phyloP scores from a whole-genome alignment of 2,888 invertebrate genomes.

The Drosophila rellima region DNA sequence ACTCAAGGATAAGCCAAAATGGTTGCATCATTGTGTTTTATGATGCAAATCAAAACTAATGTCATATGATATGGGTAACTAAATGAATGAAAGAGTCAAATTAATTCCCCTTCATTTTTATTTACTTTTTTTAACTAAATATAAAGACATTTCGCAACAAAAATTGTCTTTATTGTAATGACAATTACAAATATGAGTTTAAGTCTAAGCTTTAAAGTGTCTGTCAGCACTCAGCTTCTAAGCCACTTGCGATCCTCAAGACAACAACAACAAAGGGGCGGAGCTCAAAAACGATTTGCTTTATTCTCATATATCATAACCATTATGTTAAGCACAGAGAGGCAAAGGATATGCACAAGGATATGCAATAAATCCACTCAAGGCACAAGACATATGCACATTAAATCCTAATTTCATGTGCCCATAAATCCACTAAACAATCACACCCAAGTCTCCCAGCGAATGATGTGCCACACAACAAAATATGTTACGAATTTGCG shows the following conservation, averaged over 20 bases:
- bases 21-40: conserved; percentile 56
- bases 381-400: conserved; percentile 76
- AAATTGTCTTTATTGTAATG: conserved; percentile 11
- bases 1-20: conserved; percentile 61
- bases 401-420: conserved; percentile 81
- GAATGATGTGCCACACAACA: conserved; percentile 56
- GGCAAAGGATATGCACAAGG: conserved; percentile 46
- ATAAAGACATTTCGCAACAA: neutral
- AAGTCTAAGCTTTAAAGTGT: neutral
- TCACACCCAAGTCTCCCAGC: conserved; percentile 58
- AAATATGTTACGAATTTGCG: conserved; percentile 72
- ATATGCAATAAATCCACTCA: conserved; percentile 75
- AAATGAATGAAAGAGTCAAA: conserved; percentile 2
- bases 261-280: conserved; percentile 34
- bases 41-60: conserved; percentile 34
- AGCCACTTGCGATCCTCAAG: conserved; percentile 43
- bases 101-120: neutral
- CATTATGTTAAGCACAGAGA: conserved; percentile 72
- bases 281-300: conserved; percentile 63
- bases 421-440: conserved; percentile 80
- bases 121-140: neutral
- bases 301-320: conserved; percentile 70
- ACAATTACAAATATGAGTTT: conserved; percentile 44
- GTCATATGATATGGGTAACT: conserved; percentile 8
- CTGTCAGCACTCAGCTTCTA: conserved; percentile 34